A percentile compares a stretch with the other conserved stretches of the same genome.
phyloP scores from a whole-genome alignment of 2,797 vertebrate species.

The Pangasius djambal region DNA sequence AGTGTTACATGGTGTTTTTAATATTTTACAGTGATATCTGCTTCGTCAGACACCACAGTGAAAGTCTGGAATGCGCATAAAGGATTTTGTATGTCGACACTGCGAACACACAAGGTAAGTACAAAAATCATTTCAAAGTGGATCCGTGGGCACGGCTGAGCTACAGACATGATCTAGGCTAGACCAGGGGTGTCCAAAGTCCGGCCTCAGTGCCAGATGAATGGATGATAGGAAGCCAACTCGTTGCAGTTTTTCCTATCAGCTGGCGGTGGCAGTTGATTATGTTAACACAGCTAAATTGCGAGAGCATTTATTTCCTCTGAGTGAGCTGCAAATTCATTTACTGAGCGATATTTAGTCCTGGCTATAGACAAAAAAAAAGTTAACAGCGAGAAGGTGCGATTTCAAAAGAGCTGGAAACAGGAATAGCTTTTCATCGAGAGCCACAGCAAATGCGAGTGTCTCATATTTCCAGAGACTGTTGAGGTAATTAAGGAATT shows the following conservation, averaged over 20 bases:
- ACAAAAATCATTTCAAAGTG: not conserved
- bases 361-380: not conserved
- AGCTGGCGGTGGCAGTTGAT: not conserved
- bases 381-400: too few species aligned
- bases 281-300: not conserved
- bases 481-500: not conserved
- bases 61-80: constrained; percentile 99
- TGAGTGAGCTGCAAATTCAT: not conserved
- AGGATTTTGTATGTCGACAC: constrained; percentile 99
- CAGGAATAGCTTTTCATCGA: not conserved
- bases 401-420: not conserved
- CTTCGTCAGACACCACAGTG: constrained; percentile 97
- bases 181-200: not conserved
- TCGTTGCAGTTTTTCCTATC: too few species aligned
- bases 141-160: not conserved
- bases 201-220: not conserved
- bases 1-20: not conserved
- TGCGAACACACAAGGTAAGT: constrained; percentile 94
- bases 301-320: not conserved
- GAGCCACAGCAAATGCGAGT: not conserved
- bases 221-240: not conserved
- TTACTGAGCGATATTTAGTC: not conserved
- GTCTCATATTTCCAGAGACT: not conserved
- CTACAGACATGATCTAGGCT: not conserved
- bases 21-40: constrained; percentile 88